phyloP scores from a whole-genome alignment of 2,888 invertebrate genomes.

The Pogonocherus hispidulus region DNA sequence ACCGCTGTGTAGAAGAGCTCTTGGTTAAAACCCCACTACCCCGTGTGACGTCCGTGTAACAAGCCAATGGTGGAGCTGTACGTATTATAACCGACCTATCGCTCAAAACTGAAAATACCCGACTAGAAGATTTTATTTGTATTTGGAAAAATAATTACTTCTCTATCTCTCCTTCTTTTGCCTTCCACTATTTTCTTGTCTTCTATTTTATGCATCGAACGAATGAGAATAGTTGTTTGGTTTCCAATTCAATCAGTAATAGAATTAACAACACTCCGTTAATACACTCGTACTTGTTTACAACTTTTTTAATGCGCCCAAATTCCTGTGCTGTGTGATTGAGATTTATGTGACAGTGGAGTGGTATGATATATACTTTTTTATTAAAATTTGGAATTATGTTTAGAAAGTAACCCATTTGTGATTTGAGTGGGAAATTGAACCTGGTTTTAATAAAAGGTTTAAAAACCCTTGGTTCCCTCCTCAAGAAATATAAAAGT shows the following conservation, averaged over 20 bases:
- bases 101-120: conserved; percentile 41
- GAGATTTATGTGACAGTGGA: too few relatives aligned
- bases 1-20: conserved; percentile 61
- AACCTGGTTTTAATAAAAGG: too few relatives aligned
- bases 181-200: not conserved
- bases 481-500: too few relatives aligned
- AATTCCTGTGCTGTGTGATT: too few relatives aligned
- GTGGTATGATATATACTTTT: too few relatives aligned
- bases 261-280: not conserved
- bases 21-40: conserved; percentile 62
- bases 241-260: not conserved
- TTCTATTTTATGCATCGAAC: not conserved
- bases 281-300: too few relatives aligned
- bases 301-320: too few relatives aligned
- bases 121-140: conserved; percentile 27
- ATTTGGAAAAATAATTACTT: conserved; percentile 28
- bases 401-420: too few relatives aligned
- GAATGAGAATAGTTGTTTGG: not conserved
- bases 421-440: too few relatives aligned
- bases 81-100: conserved; percentile 47
- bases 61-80: conserved; percentile 62
- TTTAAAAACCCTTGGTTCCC: too few relatives aligned
- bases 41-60: conserved; percentile 62
- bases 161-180: not conserved
- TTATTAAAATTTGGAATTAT: too few relatives aligned